Percentiles rank a stretch among this genome's conserved stretches.
phyloP scores from a whole-genome alignment of 2,797 vertebrate species.

The Lacerta bilineata region DNA sequence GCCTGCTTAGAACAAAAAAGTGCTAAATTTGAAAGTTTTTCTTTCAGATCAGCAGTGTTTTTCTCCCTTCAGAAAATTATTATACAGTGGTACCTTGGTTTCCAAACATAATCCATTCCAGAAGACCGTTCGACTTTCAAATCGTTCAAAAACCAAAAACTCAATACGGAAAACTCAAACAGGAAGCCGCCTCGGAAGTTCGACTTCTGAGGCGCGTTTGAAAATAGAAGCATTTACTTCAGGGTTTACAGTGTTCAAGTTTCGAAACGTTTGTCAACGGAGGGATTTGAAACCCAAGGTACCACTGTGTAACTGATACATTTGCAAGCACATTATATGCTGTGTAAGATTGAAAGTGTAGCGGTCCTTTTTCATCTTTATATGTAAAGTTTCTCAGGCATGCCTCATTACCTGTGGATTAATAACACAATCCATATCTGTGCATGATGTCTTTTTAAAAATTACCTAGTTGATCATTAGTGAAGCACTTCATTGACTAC shows the following conservation, averaged over 20 bases:
- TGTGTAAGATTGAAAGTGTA: not conserved
- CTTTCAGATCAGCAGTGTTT: not conserved
- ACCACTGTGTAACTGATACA: not conserved
- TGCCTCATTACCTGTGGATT: not conserved
- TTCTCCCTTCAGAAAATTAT: not conserved
- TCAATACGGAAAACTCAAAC: too few species aligned
- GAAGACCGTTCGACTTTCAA: too few species aligned
- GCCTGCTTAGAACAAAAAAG: not conserved
- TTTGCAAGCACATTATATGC: constrained; percentile 17
- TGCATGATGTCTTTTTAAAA: not conserved
- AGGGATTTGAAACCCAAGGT: too few species aligned
- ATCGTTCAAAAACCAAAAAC: too few species aligned
- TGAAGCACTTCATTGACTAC: not conserved
- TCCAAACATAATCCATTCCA: too few species aligned
- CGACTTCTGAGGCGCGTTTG: too few species aligned
- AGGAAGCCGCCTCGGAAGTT: too few species aligned
- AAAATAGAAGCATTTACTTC: too few species aligned
- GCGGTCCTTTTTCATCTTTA: not conserved
- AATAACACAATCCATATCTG: not conserved
- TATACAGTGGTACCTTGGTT: too few species aligned
- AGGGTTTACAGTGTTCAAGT: too few species aligned
- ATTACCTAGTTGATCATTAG: not conserved
- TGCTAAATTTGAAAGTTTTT: not conserved
- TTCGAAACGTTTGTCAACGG: too few species aligned
- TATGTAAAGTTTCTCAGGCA: not conserved